Conservation (phyloP, 2,113 vertebrate genomes). For the Condylura cristata region DNA sequence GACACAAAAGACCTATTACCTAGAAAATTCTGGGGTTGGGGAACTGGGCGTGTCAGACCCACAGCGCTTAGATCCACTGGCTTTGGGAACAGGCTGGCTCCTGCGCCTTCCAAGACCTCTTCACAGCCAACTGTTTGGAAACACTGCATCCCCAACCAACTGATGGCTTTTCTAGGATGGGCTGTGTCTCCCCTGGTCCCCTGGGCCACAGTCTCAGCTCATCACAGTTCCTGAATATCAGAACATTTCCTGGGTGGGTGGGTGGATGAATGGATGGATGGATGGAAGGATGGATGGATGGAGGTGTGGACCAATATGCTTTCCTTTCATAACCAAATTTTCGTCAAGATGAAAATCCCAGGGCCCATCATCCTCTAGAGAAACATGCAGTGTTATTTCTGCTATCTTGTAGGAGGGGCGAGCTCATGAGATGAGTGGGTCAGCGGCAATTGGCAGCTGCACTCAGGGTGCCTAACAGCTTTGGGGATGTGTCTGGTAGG, state of each 20-base stretch:
- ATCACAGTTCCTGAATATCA: not conserved
- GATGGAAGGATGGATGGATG: conserved; percentile 17
- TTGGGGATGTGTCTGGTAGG: not conserved
- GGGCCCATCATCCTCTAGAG: conserved; percentile 16
- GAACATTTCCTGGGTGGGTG: conserved; percentile 24
- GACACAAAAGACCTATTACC: conserved; percentile 12
- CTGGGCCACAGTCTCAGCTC: not conserved
- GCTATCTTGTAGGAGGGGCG: not conserved
- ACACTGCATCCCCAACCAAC: not conserved
- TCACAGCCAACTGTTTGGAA: conserved; percentile 16
- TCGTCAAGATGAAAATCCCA: not conserved
- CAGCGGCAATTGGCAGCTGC: not conserved
- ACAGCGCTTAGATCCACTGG: not conserved
- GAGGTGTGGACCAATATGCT: not conserved
- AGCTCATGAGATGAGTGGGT: conserved; percentile 9
- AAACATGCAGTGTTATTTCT: conserved; percentile 19
- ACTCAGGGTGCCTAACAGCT: not conserved
- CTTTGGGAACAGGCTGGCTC: conserved; percentile 30
- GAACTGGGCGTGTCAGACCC: not conserved
- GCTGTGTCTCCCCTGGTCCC: not conserved
- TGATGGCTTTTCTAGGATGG: not conserved
- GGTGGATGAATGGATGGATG: no score
- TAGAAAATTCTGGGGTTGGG: not conserved
- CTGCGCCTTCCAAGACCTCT: not conserved
- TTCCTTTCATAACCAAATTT: conserved; percentile 40